Evolutionary conservation across 1,140 invertebrate species (phyloP).

Genomic region (Drosophila hydei): DNA sequence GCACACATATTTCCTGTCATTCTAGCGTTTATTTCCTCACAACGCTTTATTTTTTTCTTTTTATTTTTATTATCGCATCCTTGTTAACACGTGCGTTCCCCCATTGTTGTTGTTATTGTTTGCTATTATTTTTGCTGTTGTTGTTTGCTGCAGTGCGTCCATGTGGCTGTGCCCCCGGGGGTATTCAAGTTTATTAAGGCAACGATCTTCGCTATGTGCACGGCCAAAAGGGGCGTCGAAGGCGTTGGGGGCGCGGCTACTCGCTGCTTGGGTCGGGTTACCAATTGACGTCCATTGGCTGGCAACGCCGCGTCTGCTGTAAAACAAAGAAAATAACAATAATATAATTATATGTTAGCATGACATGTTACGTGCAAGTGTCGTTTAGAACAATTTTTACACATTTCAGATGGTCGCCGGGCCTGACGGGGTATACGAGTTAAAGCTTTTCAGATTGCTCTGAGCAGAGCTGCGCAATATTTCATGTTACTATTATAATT

Average conservation of each 20-base stretch:
- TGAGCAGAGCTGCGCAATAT: too few species aligned
- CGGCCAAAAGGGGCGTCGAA: constrained; percentile 32
- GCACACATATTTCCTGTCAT: constrained; percentile 81
- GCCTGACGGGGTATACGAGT: not conserved
- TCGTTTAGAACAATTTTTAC: constrained; percentile 64
- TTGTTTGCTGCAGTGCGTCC: constrained; percentile 30
- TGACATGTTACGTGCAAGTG: constrained; percentile 79
- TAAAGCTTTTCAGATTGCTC: not conserved
- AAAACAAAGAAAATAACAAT: constrained; percentile 67
- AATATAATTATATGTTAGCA: constrained; percentile 78
- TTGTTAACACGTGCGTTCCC: constrained; percentile 79
- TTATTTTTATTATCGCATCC: constrained; percentile 75
- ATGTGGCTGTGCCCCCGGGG: constrained; percentile 24
- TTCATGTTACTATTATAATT: too few species aligned
- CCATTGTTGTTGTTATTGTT: constrained; percentile 46
- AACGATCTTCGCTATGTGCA: constrained; percentile 58
- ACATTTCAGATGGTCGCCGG: constrained; percentile 29
- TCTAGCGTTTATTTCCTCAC: constrained; percentile 80
- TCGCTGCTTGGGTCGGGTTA: constrained; percentile 5
- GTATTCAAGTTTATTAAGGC: constrained; percentile 63
- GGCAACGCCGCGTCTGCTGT: constrained; percentile 22
- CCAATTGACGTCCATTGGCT: constrained; percentile 13
- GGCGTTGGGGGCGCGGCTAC: not conserved
- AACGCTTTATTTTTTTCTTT: constrained; percentile 61
- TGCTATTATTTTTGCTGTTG: constrained; percentile 21